Percentiles rank a stretch among this genome's conserved stretches.
phyloP scores from a whole-genome alignment of 2,888 invertebrate species.

The Oasisia sp. region DNA sequence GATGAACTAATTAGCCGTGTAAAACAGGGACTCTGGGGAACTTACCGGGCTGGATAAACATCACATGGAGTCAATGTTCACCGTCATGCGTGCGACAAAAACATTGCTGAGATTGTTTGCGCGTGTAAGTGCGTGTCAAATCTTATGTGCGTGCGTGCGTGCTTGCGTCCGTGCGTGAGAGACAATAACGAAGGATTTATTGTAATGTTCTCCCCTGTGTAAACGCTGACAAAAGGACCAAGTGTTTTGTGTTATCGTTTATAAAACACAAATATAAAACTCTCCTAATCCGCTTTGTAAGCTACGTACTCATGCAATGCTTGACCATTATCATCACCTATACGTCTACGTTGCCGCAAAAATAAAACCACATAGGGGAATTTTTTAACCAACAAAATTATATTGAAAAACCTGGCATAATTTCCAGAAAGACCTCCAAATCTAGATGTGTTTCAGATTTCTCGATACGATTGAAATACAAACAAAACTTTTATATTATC shows the following conservation, averaged over 20 bases:
- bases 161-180: no score
- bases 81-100: background rate
- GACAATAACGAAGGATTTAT: no score
- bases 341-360: background rate
- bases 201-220: no score
- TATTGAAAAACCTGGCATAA: background rate
- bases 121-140: no score
- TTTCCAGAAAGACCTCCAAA: background rate
- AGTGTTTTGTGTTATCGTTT: no score
- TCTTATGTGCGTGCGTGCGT: no score
- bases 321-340: background rate
- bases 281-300: background rate
- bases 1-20: background rate
- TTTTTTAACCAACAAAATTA: background rate
- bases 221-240: no score
- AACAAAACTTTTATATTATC: background rate
- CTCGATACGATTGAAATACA: background rate
- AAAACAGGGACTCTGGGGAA: background rate
- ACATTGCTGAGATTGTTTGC: no score
- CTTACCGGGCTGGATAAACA: background rate
- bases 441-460: background rate
- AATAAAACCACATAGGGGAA: background rate
- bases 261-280: no score
- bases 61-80: background rate
- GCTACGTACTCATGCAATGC: background rate